Base-by-base conservation (phyloP, 2,797 vertebrate genomes). In the Hoplostethus atlanticus region DNA sequence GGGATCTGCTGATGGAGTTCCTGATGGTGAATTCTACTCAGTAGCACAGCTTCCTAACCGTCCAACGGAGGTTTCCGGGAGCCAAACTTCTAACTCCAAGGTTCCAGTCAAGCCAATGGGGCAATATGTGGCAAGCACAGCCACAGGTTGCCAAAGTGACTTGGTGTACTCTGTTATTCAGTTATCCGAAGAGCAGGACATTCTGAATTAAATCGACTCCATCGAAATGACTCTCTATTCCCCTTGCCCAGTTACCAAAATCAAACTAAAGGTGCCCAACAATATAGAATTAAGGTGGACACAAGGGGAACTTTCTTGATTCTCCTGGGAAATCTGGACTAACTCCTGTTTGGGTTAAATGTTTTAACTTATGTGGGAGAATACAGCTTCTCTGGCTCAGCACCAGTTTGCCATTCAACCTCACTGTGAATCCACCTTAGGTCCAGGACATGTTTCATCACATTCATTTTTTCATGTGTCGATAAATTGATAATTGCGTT, bases 151-250 rank as follows among this genome's bases (percentile, higher is more conserved):
- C 1, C 28, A 17, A 5, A 16, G 1, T 11, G 28, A 71, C 17
- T 0, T 5, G 0, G 3, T 81, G 28, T 66, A 76, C 25, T 70
- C 74, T 60, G 25, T 76, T 62, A 31, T 4, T 71, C 12, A 80
- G 38, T 40, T 11, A 2, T 8, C 38, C 38, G 2, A 40, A 40
- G 21, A 25, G n/a, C 44, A 34, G 10, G 38, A 8, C 15, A 62
- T 51, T 53, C 25, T 36, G 3, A 57, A 46, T 5, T 0, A 57
- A 64, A 40, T 40, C 38, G 10, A 9, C 38, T 13, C 34, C 44
- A 57, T n/a, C 57, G 4, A 16, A 4, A 6, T 5, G 4, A 55
- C 21, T 31, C 0, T 66, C 1, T 84, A 80, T 55, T 64, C 64
- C 1, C 16, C 21, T 81, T 51, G 68, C 46, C 12, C 8, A 64